A percentile compares a stretch with the other conserved stretches of the same genome.
These are phyloP conservation scores for Epizoanthus ramosus DNA, from an alignment of 92 coral and sea anemone genomes.

Conservation along the genomic window DNA sequence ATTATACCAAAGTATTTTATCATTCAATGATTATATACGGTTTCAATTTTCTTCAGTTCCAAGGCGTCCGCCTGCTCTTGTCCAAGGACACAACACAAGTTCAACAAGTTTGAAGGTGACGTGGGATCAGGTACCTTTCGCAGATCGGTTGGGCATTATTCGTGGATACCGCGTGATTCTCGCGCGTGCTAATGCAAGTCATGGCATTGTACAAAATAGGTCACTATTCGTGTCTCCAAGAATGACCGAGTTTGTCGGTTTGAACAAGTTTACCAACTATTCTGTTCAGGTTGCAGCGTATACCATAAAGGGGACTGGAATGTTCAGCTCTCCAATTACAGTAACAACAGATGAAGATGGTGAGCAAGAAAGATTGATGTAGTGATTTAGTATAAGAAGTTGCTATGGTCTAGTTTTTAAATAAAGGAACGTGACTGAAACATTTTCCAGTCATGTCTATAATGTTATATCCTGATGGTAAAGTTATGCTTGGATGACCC, in stretches of 20 bases:
- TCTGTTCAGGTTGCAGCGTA: slow-evolving; percentile 54
- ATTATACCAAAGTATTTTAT: too few species aligned
- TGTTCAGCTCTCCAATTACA: slow-evolving; percentile 27
- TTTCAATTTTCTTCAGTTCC: neutral
- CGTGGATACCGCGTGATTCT: slow-evolving; percentile 47
- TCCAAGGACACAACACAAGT: slow-evolving; percentile 41
- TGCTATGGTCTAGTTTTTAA: too few species aligned
- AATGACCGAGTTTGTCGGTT: slow-evolving; percentile 34
- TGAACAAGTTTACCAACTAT: slow-evolving; percentile 51
- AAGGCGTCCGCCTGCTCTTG: slow-evolving; percentile 35
- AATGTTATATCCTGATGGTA: too few species aligned
- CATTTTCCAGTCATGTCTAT: too few species aligned
- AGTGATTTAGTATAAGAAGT: neutral
- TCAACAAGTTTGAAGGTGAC: slow-evolving; percentile 54
- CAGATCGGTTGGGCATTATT: slow-evolving; percentile 48
- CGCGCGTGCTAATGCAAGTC: slow-evolving; percentile 31
- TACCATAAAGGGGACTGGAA: slow-evolving; percentile 56
- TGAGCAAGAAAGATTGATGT: neutral
- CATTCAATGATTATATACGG: too few species aligned
- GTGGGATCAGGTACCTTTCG: slow-evolving; percentile 51
- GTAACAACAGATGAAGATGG: slow-evolving; percentile 44
- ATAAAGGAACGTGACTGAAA: too few species aligned
- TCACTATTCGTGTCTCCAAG: slow-evolving; percentile 39
- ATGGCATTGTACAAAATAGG: slow-evolving; percentile 28
- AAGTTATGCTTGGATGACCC: too few species aligned